A percentile compares a stretch with the other conserved stretches of the same genome.
Conservation (phyloP, 1,140 invertebrate species). For the Pogonomyrmex barbatus region DNA sequence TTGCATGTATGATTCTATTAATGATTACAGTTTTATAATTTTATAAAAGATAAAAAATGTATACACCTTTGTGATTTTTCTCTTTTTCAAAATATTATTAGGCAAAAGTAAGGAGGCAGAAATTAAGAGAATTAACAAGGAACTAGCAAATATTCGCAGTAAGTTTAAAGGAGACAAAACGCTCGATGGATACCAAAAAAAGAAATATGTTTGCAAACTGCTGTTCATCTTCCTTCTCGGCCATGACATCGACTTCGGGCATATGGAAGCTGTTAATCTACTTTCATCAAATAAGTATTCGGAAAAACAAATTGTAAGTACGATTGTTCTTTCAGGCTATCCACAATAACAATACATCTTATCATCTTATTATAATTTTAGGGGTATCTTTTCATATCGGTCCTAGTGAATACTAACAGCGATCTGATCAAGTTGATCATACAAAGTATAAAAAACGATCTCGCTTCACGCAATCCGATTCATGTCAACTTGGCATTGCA, state of each 20-base stretch:
- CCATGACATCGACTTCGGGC: slow-evolving; percentile 99
- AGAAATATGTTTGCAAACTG: slow-evolving; percentile 99
- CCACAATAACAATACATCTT: neutral
- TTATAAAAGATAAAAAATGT: neutral
- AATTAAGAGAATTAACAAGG: slow-evolving; percentile 99
- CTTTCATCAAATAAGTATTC: slow-evolving; percentile 99
- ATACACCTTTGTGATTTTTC: neutral
- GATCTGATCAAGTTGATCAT: slow-evolving; percentile 99
- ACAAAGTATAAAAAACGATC: slow-evolving; percentile 99
- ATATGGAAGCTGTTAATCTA: slow-evolving; percentile 99
- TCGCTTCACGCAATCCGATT: slow-evolving; percentile 98
- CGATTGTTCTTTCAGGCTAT: neutral
- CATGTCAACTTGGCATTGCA: slow-evolving; percentile 99
- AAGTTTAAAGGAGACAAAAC: slow-evolving; percentile 99
- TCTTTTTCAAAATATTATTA: slow-evolving; percentile 81
- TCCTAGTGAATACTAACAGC: slow-evolving; percentile 99
- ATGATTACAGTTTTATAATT: neutral
- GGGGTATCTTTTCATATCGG: slow-evolving; percentile 99
- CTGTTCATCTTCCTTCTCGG: slow-evolving; percentile 99
- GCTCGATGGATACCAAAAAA: slow-evolving; percentile 99
- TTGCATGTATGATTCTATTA: neutral
- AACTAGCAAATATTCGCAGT: slow-evolving; percentile 99
- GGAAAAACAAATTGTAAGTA: slow-evolving; percentile 99
- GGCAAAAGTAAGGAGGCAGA: slow-evolving; percentile 99
- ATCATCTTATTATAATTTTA: slow-evolving; percentile 85